Percentiles rank a stretch among this genome's conserved stretches.
These are phyloP conservation scores for Myotis vivesi DNA, from an alignment of 2,797 vertebrate genomes.

Conservation along the genomic window DNA sequence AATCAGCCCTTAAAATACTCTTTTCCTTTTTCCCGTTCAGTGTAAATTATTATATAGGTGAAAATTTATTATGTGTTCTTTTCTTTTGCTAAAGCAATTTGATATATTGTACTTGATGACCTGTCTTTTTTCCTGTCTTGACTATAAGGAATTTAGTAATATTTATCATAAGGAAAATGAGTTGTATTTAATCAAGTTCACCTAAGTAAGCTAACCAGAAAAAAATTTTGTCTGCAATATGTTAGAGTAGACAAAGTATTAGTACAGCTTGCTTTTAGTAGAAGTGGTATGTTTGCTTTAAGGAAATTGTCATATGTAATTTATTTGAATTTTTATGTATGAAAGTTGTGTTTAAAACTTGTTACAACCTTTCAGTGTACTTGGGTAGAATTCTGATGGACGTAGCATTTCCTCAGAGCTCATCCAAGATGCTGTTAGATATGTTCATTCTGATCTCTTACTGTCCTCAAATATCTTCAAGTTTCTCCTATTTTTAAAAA, in stretches of 20 bases:
- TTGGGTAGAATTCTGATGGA: neutral
- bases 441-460: neutral
- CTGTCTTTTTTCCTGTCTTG: neutral
- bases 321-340: constrained; percentile 45
- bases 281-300: constrained; percentile 15
- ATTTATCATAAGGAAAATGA: neutral
- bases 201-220: neutral
- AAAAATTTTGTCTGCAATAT: neutral
- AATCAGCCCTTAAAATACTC: neutral
- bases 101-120: neutral
- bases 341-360: constrained; percentile 11
- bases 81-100: neutral
- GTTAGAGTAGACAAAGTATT: neutral
- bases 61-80: neutral
- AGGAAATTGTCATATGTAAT: neutral
- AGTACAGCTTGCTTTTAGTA: neutral
- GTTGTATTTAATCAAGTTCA: neutral
- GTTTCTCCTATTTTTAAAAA: constrained; percentile 12
- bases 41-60: neutral
- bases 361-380: neutral
- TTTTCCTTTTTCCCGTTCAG: neutral
- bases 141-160: neutral
- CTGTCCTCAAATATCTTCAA: neutral
- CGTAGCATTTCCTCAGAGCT: neutral
- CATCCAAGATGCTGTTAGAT: neutral